Evolutionary conservation across 1,140 invertebrate genomes (phyloP), one percentile per base, ranked within the genome.

Genomic region (Drosophila sp.): DNA sequence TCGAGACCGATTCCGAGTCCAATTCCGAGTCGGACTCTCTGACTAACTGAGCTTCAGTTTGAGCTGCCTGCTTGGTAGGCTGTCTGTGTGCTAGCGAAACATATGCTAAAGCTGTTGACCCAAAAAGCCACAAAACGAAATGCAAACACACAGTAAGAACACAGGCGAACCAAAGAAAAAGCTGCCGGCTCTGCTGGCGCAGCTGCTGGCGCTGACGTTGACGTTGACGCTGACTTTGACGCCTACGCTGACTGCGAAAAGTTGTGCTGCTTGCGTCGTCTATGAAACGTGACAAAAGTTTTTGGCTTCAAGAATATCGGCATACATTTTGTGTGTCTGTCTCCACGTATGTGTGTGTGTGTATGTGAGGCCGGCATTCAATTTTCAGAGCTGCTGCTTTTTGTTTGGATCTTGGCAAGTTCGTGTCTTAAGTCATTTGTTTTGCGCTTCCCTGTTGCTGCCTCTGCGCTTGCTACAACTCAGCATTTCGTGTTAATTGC

Each of bases 61-160:
- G 43, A 18, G 57, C 50, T 43, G 75, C 66, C 71, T 79, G 50
- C 27, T 83, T 83, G 76, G 76, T 76, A 84, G 76, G 72, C 80
- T 62, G 56, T 32, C 56, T 32, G 69, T 66, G 71, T 65, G 54
- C 72, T 83, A 76, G 80, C 82, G 61, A 87, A 87, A 87, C 83
- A 89, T 82, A 89, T 89, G 83, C 83, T 83, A 89, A 50, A 89
- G 83, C 72, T 71, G 83, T 83, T 89, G 83, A 89, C 83, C 83
- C 79, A 89, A 89, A 89, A 89, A 89, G 80, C 80, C 69, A 82
- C 83, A 80, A 89, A 89, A 87, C 79, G 76, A 89, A 89, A 89
- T 89, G 83, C 83, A 89, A 89, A 89, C 83, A 84, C 63, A 84
- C 58, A 74, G 34, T n/a, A n/a, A n/a, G n/a, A n/a, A n/a, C n/a